Conservation (phyloP, 1,140 invertebrate genomes). For the Drosophila teissieri region DNA sequence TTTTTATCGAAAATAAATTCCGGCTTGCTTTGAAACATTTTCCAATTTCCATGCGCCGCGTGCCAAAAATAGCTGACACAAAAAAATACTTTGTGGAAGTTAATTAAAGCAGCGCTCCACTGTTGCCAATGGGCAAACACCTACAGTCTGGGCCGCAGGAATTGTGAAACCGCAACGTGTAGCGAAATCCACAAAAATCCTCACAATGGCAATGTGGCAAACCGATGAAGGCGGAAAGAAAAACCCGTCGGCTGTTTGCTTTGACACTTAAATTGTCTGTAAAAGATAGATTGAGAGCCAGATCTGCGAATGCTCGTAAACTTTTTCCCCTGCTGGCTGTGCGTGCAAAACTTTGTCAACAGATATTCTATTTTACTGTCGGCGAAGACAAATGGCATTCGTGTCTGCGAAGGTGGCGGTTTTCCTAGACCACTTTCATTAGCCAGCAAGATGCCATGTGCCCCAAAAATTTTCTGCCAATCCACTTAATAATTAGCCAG, state of each 20-base stretch:
- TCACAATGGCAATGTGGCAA: constrained; percentile 20
- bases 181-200: constrained; percentile 50
- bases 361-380: constrained; percentile 52
- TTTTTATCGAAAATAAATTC: constrained; percentile 20
- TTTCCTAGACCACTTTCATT: constrained; percentile 18
- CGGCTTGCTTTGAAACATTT: constrained; percentile 22
- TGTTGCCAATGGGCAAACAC: constrained; percentile 60
- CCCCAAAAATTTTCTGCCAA: not conserved
- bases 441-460: constrained; percentile 15
- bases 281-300: constrained; percentile 63
- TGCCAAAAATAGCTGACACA: constrained; percentile 27
- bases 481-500: constrained; percentile 20
- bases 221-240: constrained; percentile 25
- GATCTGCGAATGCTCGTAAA: constrained; percentile 52
- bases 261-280: constrained; percentile 58
- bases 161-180: constrained; percentile 8
- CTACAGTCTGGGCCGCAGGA: constrained; percentile 33
- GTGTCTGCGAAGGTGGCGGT: constrained; percentile 1
- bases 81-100: constrained; percentile 45
- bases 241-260: constrained; percentile 37
- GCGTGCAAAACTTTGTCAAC: constrained; percentile 64
- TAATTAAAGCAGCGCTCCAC: constrained; percentile 62
- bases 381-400: constrained; percentile 39
- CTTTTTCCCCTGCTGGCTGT: constrained; percentile 29
- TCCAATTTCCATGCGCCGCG: constrained; percentile 12